Base-by-base conservation (phyloP, 2,888 invertebrate genomes). In the Rhyacophila evoluta region DNA sequence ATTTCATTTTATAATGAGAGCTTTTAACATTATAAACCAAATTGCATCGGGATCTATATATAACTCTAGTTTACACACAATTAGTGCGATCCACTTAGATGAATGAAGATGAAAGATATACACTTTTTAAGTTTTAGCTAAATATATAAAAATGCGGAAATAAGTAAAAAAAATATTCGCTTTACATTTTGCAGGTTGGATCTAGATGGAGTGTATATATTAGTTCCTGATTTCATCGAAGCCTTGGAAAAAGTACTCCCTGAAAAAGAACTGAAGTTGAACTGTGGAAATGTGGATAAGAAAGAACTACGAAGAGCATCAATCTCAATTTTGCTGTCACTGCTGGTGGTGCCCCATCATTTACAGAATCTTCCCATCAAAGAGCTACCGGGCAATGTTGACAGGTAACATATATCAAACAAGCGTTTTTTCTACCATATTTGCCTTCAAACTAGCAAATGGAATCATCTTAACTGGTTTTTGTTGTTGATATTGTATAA, bases 301-400 rank as follows among this genome's bases (percentile, higher is more conserved):
- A 91, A 93, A 1, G 96, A 96, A 84, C 88, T 99, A 79, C 91
- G 99, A 81, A 93, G 96, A 84, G 96, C 98, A 1, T 97, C 98
- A 33, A 97, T 98, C 81, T 95, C 98, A 84, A 91, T 98, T 74
- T 90, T 99, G 25, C 87, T 98, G 83, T 98, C 98, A 1, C 92
- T 99, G 87, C 91, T 99, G 81, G 95, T 96, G 15, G 91, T 99
- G 84, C 99, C 99, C 0, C 91, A 98, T 78, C 98, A 99, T 88
- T 98, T 97, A 86, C 95, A 92, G 86, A 93, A 93, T 81, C 87
- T 95, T 80, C 89, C 92, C 2, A 94, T 95, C 41, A 93, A 94
- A 1, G 94, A 94, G 86, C 90, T 95, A 76, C 91, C 91, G 4
- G 92, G 91, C 25, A 89, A 91, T 72, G 89, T 89, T 81, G 92